These are phyloP conservation scores for Synanthedon formicaeformis DNA, from an alignment of 2,888 invertebrate species.

Conservation along the genomic window DNA sequence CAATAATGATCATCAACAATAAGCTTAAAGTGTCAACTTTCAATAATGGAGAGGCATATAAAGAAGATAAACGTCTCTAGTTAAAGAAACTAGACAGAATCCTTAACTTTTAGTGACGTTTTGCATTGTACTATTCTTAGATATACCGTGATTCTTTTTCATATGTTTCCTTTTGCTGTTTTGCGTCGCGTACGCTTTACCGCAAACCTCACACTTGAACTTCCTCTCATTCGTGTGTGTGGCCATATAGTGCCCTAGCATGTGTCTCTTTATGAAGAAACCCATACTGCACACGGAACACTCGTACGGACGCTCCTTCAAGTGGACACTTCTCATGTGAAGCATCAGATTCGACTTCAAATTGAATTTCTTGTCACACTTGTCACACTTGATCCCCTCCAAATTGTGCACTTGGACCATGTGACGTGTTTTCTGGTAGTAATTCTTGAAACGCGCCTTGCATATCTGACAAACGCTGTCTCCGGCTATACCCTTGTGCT, in stretches of 20 bases:
- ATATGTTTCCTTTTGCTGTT: constrained; percentile 53
- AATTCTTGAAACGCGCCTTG: constrained; percentile 56
- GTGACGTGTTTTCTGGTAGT: constrained; percentile 57
- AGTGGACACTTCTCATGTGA: constrained; percentile 53
- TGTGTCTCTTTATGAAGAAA: constrained; percentile 57
- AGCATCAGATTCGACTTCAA: constrained; percentile 47
- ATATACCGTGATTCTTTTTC: constrained; percentile 54
- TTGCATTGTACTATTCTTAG: constrained; percentile 15
- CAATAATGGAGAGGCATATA: no score
- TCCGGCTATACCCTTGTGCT: constrained; percentile 56
- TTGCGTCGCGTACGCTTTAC: constrained; percentile 64
- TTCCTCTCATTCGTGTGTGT: constrained; percentile 64
- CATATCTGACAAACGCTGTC: constrained; percentile 60
- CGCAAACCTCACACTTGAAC: constrained; percentile 72
- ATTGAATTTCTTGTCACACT: constrained; percentile 59
- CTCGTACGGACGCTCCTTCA: constrained; percentile 54
- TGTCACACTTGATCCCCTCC: constrained; percentile 52
- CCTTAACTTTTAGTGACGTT: not conserved
- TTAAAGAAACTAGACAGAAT: no score
- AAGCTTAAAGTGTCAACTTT: no score
- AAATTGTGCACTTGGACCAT: constrained; percentile 58
- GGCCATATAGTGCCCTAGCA: constrained; percentile 59
- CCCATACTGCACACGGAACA: constrained; percentile 60
- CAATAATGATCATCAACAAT: no score
- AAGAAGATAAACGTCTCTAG: no score